A percentile compares a stretch with the other conserved stretches of the same genome.
Conservation (phyloP, 1,140 invertebrate genomes). For the Stegodyphus dumicola region DNA sequence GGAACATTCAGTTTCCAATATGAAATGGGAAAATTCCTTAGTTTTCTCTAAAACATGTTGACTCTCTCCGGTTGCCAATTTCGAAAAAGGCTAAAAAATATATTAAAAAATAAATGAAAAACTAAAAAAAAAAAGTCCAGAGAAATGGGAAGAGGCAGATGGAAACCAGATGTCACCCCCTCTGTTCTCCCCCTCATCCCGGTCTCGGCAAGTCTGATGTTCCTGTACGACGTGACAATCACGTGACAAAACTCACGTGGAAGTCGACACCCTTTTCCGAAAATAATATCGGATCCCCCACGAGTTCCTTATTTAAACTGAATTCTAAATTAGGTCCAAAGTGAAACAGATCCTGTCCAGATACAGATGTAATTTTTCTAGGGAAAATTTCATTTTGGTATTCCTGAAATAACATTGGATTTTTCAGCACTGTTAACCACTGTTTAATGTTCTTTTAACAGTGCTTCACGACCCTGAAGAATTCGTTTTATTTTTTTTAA, state of each 20-base stretch:
- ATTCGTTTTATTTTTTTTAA: too few relatives aligned
- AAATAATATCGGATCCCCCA: conserved; percentile 47
- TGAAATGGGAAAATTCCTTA: too few relatives aligned
- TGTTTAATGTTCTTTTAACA: too few relatives aligned
- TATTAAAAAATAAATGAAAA: background rate
- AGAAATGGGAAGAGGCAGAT: conserved; percentile 31
- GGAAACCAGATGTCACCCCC: conserved; percentile 50
- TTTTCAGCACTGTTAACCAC: too few relatives aligned
- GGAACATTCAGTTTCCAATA: too few relatives aligned
- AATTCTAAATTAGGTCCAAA: background rate
- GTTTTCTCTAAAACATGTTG: conserved; percentile 9
- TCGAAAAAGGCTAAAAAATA: conserved; percentile 23
- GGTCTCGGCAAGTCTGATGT: background rate
- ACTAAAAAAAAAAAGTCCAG: conserved; percentile 21
- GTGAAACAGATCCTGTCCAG: too few relatives aligned
- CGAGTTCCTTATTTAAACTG: conserved; percentile 40
- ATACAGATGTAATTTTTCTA: too few relatives aligned
- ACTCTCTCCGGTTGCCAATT: conserved; percentile 44
- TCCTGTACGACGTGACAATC: conserved; percentile 45
- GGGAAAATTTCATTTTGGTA: too few relatives aligned
- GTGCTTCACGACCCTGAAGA: too few relatives aligned
- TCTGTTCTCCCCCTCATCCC: background rate
- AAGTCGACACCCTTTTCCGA: conserved; percentile 29
- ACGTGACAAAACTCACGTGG: conserved; percentile 54
- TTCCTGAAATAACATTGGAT: too few relatives aligned